Evolutionary conservation across 2,113 vertebrate genomes (phyloP).

Genomic region (Oostethus manadensis): DNA sequence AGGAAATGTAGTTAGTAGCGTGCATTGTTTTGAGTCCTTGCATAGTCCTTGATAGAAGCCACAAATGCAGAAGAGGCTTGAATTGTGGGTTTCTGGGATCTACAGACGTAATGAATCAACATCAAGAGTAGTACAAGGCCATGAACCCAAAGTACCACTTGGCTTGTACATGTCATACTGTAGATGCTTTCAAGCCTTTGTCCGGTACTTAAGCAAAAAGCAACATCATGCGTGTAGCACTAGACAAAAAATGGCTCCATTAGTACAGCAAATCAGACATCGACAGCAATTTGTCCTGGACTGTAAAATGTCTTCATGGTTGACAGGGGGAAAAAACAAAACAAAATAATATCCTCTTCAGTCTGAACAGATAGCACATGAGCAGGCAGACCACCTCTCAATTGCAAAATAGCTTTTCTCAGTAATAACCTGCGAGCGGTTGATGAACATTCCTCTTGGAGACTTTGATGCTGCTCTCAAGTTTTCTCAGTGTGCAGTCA

Average conservation of each 20-base stretch:
- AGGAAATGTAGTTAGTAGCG: neutral
- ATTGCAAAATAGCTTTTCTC: conserved; percentile 45
- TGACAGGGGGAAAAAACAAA: conserved; percentile 15
- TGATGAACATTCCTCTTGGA: conserved; percentile 24
- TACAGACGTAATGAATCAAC: neutral
- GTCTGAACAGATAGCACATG: conserved; percentile 14
- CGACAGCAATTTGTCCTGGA: conserved; percentile 24
- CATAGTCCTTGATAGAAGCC: neutral
- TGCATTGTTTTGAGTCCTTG: neutral
- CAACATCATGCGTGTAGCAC: conserved; percentile 1
- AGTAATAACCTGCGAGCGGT: conserved; percentile 32
- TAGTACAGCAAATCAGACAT: conserved; percentile 24
- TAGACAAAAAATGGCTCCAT: conserved; percentile 35
- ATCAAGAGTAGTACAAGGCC: conserved; percentile 6
- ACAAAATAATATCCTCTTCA: conserved; percentile 33
- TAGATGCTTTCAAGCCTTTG: conserved; percentile 13
- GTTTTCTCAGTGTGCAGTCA: neutral
- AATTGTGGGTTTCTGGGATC: neutral
- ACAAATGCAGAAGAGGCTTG: neutral
- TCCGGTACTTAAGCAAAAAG: conserved; percentile 16
- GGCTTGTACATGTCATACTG: neutral
- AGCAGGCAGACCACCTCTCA: conserved; percentile 12
- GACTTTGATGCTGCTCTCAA: conserved; percentile 5
- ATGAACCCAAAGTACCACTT: conserved; percentile 5
- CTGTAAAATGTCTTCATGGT: conserved; percentile 19